Conservation (phyloP, 2,113 vertebrate species). For the Amphilophus citrinellus region DNA sequence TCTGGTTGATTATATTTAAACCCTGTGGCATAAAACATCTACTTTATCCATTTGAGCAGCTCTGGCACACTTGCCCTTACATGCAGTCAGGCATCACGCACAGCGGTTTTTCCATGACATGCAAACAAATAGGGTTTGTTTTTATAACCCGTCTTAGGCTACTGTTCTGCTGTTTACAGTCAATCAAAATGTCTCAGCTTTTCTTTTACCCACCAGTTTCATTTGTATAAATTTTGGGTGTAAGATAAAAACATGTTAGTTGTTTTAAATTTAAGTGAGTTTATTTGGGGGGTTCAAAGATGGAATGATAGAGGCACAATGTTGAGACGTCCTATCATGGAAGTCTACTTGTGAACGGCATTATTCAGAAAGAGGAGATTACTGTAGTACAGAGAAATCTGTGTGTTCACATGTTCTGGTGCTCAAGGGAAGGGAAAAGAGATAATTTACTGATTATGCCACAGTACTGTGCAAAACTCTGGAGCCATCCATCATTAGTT, state of each 20-base stretch:
- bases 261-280: not conserved
- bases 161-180: constrained; percentile 5
- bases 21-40: constrained; percentile 28
- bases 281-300: not conserved
- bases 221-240: not conserved
- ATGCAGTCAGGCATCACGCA: constrained; percentile 10
- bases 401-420: not conserved
- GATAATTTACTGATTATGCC: not conserved
- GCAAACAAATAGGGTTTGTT: constrained; percentile 32
- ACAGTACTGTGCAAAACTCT: not conserved
- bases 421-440: not conserved
- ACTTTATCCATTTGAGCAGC: constrained; percentile 26
- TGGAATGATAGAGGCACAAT: not conserved
- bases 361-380: not conserved
- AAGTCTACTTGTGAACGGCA: not conserved
- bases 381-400: not conserved
- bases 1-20: constrained; percentile 36
- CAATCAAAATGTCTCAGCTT: constrained; percentile 28
- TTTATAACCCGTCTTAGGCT: not conserved
- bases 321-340: not conserved
- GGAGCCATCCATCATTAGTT: too few relatives aligned
- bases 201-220: not conserved
- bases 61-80: constrained; percentile 42
- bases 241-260: not conserved
- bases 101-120: constrained; percentile 26